Percentiles rank a stretch among this genome's conserved stretches.
These are phyloP conservation scores for Drosophila biarmipes DNA, from an alignment of 1,140 invertebrate genomes.

Conservation along the genomic window DNA sequence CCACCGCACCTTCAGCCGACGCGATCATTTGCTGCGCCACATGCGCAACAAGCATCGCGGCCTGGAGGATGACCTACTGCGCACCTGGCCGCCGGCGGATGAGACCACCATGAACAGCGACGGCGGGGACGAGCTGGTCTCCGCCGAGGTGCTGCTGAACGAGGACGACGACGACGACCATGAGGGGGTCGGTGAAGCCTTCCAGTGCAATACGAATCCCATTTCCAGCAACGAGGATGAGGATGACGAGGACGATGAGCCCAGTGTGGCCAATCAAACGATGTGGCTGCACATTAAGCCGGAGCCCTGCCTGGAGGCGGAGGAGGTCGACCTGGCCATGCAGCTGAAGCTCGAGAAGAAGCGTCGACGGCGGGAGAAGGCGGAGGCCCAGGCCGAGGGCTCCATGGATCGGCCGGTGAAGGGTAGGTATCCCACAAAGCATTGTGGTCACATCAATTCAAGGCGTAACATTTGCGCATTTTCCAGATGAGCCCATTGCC, in stretches of 20 bases:
- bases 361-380: slow-evolving; percentile 34
- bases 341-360: slow-evolving; percentile 29
- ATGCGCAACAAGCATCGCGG: slow-evolving; percentile 61
- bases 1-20: slow-evolving; percentile 57
- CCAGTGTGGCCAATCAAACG: slow-evolving; percentile 52
- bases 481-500: slow-evolving; percentile 45
- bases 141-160: slow-evolving; percentile 60
- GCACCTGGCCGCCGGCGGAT: slow-evolving; percentile 20
- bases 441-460: neutral
- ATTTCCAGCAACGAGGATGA: slow-evolving; percentile 79
- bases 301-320: slow-evolving; percentile 47
- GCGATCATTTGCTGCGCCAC: slow-evolving; percentile 71
- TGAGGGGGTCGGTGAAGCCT: slow-evolving; percentile 10
- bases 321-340: slow-evolving; percentile 31
- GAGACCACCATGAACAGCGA: slow-evolving; percentile 49
- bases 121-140: slow-evolving; percentile 50
- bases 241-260: slow-evolving; percentile 57
- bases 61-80: slow-evolving; percentile 8
- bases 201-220: slow-evolving; percentile 67
- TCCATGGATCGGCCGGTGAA: slow-evolving; percentile 29
- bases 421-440: slow-evolving; percentile 19
- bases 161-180: slow-evolving; percentile 35
- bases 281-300: slow-evolving; percentile 72
- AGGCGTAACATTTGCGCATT: neutral
- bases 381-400: slow-evolving; percentile 1